Base-by-base conservation (phyloP, 2,888 invertebrate species). In the Sinhomidia bicolor region DNA sequence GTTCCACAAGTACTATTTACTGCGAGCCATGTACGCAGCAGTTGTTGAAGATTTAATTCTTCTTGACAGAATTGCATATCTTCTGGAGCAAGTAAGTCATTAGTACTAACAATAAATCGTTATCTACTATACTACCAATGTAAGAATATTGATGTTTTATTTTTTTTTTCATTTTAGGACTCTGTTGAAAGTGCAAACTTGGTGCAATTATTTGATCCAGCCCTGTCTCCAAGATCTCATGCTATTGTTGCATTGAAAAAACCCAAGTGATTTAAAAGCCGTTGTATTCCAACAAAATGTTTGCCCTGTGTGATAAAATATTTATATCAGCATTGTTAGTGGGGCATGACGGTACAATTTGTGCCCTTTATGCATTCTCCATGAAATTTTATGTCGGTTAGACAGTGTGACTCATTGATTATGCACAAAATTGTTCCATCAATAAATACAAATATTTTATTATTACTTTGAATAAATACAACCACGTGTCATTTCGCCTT, bases 201-300 rank as follows among this genome's bases (percentile, higher is more conserved):
- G 88, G 95, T 97, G 29, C 95, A 96, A 92, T 94, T 98, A 89
- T 98, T 98, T 94, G 96, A 98, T 94, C 96, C 97, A 6, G 94
- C 96, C 0, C 94, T 96, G 88, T 98, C 98, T 0, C 98, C 98
- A 2, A 94, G 98, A 91, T 97, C 96, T 94, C 96, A 96, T 93
- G 96, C 95, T 57, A 95, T 97, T 92, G 94, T 97, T 83, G 96
- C 96, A 26, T 44, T 90, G 5, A 92, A 91, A 78, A 76, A 60
- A 36, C 7, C 29, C n/a, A 12, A 10, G n/a, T 62, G 57, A 57
- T 20, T 57, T 57, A 3, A 2, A 57, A 47, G 6, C 36, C n/a
- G n/a, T 51, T 51, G 51, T 12, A 51, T n/a, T 51, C 14, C 5
- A 51, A n/a, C n/a, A n/a, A n/a, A n/a, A n/a, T n/a, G n/a, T n/a